Evolutionary conservation across 2,113 vertebrate species (phyloP).

Genomic region (Nansenia antarctica): DNA sequence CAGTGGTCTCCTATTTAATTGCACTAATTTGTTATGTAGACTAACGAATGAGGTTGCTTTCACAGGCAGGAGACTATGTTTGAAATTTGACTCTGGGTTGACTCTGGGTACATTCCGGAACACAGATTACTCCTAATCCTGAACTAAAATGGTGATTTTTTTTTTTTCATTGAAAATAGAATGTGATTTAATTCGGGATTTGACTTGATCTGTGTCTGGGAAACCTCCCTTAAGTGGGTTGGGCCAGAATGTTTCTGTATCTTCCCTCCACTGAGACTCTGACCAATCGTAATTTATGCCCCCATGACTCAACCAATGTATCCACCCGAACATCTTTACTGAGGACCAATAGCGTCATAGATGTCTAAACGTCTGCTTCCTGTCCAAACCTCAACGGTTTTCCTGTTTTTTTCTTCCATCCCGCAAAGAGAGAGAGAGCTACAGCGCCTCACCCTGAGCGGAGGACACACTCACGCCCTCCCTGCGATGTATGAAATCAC

Average conservation of each 20-base stretch:
- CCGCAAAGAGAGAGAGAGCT: no score
- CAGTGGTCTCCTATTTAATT: conserved; percentile 68
- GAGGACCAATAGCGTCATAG: conserved; percentile 10
- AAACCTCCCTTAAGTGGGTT: no score
- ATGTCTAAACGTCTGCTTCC: conserved; percentile 37
- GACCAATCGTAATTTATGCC: conserved; percentile 27
- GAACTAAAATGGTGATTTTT: not conserved
- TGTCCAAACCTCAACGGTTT: conserved; percentile 56
- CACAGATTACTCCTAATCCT: not conserved
- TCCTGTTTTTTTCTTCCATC: conserved; percentile 47
- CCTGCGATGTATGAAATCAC: no score
- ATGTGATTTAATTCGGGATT: no score
- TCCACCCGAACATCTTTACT: conserved; percentile 20
- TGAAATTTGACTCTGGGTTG: conserved; percentile 26
- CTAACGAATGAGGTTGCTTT: conserved; percentile 51
- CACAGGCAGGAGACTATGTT: conserved; percentile 24
- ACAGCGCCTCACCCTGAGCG: no score
- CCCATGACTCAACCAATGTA: conserved; percentile 27
- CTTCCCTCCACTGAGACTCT: conserved; percentile 43
- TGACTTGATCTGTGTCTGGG: no score
- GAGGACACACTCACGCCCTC: no score
- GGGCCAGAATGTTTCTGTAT: conserved; percentile 3
- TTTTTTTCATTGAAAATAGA: no score
- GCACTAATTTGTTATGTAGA: conserved; percentile 71
- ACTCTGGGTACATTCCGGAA: not conserved